A percentile compares a stretch with the other conserved stretches of the same genome.
These are phyloP conservation scores for Hedya salicella DNA, from an alignment of 2,888 invertebrate genomes.

Conservation along the genomic window DNA sequence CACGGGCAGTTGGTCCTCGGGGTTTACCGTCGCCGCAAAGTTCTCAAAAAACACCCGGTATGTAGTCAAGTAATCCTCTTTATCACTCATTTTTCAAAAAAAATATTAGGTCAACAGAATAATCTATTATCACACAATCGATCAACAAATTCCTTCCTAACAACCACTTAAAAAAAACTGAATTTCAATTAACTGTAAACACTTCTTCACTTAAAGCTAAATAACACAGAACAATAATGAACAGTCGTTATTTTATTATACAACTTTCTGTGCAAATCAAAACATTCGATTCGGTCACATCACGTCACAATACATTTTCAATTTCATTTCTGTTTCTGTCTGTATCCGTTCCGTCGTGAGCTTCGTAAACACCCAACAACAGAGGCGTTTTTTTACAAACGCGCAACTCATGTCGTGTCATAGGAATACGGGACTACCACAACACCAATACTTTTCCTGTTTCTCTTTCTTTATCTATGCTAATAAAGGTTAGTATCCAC, in stretches of 20 bases:
- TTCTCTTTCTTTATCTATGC: neutral
- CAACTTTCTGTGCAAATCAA: conserved; percentile 62
- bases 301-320: conserved; percentile 52
- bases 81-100: conserved; percentile 77
- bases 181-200: conserved; percentile 44
- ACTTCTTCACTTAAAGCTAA: conserved; percentile 52
- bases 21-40: conserved; percentile 88
- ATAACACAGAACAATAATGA: conserved; percentile 51
- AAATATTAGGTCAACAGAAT: conserved; percentile 47
- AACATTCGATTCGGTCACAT: conserved; percentile 68
- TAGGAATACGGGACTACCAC: conserved; percentile 29
- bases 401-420: conserved; percentile 19
- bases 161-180: conserved; percentile 24
- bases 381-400: conserved; percentile 33
- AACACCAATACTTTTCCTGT: neutral
- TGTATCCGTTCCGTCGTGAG: conserved; percentile 23
- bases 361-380: conserved; percentile 42
- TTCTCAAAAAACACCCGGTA: conserved; percentile 90
- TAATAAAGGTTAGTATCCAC: conserved; percentile 6
- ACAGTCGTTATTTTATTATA: conserved; percentile 47
- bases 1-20: conserved; percentile 90
- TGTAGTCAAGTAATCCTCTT: conserved; percentile 88
- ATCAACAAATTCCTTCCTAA: conserved; percentile 57
- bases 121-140: conserved; percentile 58
- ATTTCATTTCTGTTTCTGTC: conserved; percentile 24